Evolutionary conservation across 2,797 vertebrate species (phyloP), one percentile per base, ranked within the genome.

Genomic region (Pangasius macronema): DNA sequence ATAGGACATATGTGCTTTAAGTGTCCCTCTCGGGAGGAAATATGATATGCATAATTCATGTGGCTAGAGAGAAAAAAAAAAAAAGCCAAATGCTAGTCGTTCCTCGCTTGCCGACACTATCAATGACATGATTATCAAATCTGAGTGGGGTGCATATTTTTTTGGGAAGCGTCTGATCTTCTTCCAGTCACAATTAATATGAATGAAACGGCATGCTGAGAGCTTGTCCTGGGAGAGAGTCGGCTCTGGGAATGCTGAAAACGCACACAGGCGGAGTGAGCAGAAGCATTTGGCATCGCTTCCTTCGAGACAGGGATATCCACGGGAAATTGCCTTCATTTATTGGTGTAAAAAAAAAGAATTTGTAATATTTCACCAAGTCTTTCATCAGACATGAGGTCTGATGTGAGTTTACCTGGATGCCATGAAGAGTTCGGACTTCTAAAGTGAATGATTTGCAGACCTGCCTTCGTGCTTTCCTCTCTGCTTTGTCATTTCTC

Each of bases 181-280:
- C 85, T 89, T 89, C 88, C 90, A 90, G 84, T 88, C 86, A 83
- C 79, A 83, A 89, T 90, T 90, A 90, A 90, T 91, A 86, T 90
- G 85, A 88, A 85, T 88, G 89, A 90, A 90, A 80, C 84, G 30
- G 63, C 68, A 70, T 33, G 86, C 65, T n/a, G 86, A 72, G 85
- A 83, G 85, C n/a, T 27, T 33, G 70, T 87, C 68, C 87, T 84
- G 42, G 11, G 86, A 87, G 87, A 14, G 85, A 27, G 20, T 51
- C 65, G 20, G 72, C 86, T 86, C 53, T 9, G 81, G 51, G 85
- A 87, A 68, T 51, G 68, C 77, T 59, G 77, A 75, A 87, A 77
- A 68, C 68, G 11, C 67, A 65, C 13, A 24, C 49, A 53, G 53
- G 9, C 20, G 11, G 80, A 86, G 61, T 49, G 22, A 89, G 77